phyloP scores from a whole-genome alignment of 2,888 invertebrate species.

The Coelopa pilipes region DNA sequence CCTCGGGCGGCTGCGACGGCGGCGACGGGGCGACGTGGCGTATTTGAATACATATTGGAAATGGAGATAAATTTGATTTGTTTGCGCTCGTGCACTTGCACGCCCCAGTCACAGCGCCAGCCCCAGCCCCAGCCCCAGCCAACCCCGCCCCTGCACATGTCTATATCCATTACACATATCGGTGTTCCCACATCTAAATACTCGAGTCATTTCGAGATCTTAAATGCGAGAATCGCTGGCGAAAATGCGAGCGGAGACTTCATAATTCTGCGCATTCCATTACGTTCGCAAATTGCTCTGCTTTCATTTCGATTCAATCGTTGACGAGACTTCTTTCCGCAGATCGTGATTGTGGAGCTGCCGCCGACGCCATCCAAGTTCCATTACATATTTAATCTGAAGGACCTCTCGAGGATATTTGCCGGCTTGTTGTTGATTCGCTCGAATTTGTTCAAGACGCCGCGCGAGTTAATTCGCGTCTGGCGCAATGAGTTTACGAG shows the following conservation, averaged over 20 bases:
- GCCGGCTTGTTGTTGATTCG: constrained; percentile 84
- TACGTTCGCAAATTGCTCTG: constrained; percentile 3
- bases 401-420: constrained; percentile 87
- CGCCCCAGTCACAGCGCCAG: too few relatives aligned
- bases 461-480: constrained; percentile 80
- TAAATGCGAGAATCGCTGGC: neutral
- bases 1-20: neutral
- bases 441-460: constrained; percentile 75
- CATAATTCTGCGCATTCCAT: constrained; percentile 10
- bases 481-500: constrained; percentile 93
- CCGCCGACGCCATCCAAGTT: constrained; percentile 94
- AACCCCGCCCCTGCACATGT: neutral
- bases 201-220: neutral
- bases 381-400: constrained; percentile 93
- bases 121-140: too few relatives aligned
- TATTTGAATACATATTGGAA: constrained; percentile 58
- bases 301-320: neutral
- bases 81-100: constrained; percentile 42
- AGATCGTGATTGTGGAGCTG: constrained; percentile 79
- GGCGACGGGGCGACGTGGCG: neutral
- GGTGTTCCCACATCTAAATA: too few relatives aligned
- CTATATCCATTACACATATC: neutral
- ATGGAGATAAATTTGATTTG: constrained; percentile 60
- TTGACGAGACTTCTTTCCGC: constrained; percentile 38
- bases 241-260: neutral